A percentile compares a stretch with the other conserved stretches of the same genome.
phyloP scores from a whole-genome alignment of 1,140 invertebrate genomes.

The Bombus polaris region DNA sequence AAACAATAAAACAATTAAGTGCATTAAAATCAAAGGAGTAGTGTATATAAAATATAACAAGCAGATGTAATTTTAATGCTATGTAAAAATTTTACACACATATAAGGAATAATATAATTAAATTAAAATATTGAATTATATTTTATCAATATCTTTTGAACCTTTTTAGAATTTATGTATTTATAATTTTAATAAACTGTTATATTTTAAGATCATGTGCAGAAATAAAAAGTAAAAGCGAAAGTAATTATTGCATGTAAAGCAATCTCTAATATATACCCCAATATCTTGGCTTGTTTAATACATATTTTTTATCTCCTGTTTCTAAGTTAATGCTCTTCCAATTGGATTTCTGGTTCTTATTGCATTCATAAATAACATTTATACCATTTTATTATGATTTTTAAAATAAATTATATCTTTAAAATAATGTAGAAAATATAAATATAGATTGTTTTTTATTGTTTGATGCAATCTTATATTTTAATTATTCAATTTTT shows the following conservation, averaged over 20 bases:
- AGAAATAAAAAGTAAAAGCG: slow-evolving; percentile 18
- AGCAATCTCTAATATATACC: background rate
- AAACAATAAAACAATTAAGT: slow-evolving; percentile 19
- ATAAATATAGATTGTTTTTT: background rate
- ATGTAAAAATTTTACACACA: background rate
- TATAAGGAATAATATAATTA: background rate
- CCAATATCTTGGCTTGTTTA: background rate
- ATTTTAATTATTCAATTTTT: slow-evolving; percentile 15
- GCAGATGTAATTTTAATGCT: slow-evolving; percentile 20
- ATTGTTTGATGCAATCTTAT: background rate
- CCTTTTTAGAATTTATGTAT: background rate
- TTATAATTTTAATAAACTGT: slow-evolving; percentile 5
- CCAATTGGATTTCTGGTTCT: background rate
- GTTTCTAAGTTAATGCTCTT: background rate
- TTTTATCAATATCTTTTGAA: background rate
- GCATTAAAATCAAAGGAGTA: slow-evolving; percentile 40
- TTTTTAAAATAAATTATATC: background rate
- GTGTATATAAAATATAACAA: slow-evolving; percentile 24
- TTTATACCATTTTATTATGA: background rate
- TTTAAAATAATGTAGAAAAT: background rate
- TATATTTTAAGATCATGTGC: background rate
- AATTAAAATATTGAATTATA: background rate
- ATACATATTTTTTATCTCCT: background rate
- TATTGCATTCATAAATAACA: background rate
- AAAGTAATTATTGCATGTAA: slow-evolving; percentile 17